Percentiles rank a stretch among this genome's conserved stretches.
These are phyloP conservation scores for Phacellophora camtschatica DNA, from an alignment of 30 jellyfish, hydroid and myxozoan genomes.

Conservation along the genomic window DNA sequence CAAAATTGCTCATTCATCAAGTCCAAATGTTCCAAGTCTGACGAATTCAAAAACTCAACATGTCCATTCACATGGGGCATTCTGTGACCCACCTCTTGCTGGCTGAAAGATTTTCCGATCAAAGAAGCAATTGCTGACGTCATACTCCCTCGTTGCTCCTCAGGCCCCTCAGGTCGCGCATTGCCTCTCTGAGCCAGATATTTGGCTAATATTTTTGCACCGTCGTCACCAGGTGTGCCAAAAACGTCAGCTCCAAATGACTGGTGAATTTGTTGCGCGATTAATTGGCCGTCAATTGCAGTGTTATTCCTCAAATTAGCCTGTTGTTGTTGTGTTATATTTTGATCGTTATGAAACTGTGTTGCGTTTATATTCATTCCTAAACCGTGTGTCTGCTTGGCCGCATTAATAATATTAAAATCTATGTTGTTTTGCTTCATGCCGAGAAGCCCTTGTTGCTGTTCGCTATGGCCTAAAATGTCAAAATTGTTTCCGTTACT, in stretches of 20 bases:
- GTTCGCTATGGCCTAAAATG: slow-evolving; percentile 3
- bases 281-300: slow-evolving; percentile 41
- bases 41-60: slow-evolving; percentile 21
- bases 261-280: slow-evolving; percentile 62
- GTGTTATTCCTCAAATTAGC: neutral
- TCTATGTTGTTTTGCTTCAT: neutral
- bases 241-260: slow-evolving; percentile 67
- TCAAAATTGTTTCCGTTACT: neutral
- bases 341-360: neutral
- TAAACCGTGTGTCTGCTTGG: neutral
- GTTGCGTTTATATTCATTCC: neutral
- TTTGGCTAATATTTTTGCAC: slow-evolving; percentile 61
- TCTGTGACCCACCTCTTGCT: slow-evolving; percentile 59
- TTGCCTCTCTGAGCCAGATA: slow-evolving; percentile 67
- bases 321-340: neutral
- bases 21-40: slow-evolving; percentile 58
- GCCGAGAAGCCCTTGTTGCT: neutral
- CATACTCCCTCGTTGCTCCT: slow-evolving; percentile 37
- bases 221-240: slow-evolving; percentile 63
- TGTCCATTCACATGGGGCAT: slow-evolving; percentile 14
- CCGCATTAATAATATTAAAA: neutral
- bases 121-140: slow-evolving; percentile 61
- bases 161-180: slow-evolving; percentile 29
- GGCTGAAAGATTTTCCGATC: slow-evolving; percentile 48
- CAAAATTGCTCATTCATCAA: slow-evolving; percentile 45